Evolutionary conservation across 2,888 invertebrate species (phyloP), one percentile per base, ranked within the genome.

Genomic region (Chalcosyrphus nemorum): DNA sequence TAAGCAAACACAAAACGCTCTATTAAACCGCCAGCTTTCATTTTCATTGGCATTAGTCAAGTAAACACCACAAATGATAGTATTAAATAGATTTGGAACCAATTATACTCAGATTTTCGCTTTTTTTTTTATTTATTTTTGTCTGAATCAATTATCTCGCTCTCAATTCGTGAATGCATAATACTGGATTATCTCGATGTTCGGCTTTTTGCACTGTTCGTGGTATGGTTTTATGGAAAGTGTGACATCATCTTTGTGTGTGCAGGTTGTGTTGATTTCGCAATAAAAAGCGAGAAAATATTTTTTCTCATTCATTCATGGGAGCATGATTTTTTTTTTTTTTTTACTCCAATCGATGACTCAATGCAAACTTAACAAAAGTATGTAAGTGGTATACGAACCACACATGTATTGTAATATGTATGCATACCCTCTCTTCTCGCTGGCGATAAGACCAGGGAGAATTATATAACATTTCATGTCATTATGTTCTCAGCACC

Each of bases 161-260:
- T 63, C 54, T 57, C 38, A 50, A 57, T 15, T 66, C 21, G 43
- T 57, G 38, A 66, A 57, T 66, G 66, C 50, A 75, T 65, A 65
- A 47, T 56, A 32, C 41, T 57, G 29, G 75, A 75, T 75, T 66
- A 75, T 75, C 65, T 75, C 21, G 15, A 47, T 61, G 57, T 35
- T 66, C 35, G 32, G 13, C 11, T 35, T 45, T 50, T 66, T 72
- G 45, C 59, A 68, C 63, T 32, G 41, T 52, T 43, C 43, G 47
- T 76, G 32, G 70, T 65, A 38, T 45, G 52, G 65, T 45, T 54
- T 17, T 47, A 35, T 68, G 56, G 35, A 75, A 65, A 57, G 41
- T 78, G 59, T 82, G 82, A 82, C 82, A 82, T 82, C 82, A 82
- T 72, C 68, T 21, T 19, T 4, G 32, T 61, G 32, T 61, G 9